Percentiles rank a stretch among this genome's conserved stretches.
phyloP scores from a whole-genome alignment of 2,797 vertebrate species.

The Spondyliosoma cantharus region DNA sequence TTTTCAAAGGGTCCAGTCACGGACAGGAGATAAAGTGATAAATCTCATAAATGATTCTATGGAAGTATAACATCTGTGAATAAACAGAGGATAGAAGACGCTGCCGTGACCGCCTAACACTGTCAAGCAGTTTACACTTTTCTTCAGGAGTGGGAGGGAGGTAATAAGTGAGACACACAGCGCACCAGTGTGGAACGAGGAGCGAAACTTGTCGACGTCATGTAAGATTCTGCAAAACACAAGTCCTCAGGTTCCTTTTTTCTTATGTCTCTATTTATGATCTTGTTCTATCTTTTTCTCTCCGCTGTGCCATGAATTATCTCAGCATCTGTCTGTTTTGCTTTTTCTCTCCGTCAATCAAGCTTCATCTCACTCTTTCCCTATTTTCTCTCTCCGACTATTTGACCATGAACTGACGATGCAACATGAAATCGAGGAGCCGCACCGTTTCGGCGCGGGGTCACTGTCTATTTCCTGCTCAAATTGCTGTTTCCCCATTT shows the following conservation, averaged over 20 bases:
- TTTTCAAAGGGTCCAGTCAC: constrained; percentile 39
- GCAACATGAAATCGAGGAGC: neutral
- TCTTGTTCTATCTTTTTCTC: neutral
- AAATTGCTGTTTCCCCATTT: constrained; percentile 5
- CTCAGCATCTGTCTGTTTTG: constrained; percentile 10
- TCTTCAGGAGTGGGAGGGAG: constrained; percentile 7
- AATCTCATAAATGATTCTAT: constrained; percentile 19
- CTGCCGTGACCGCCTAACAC: constrained; percentile 2
- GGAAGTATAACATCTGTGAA: constrained; percentile 10
- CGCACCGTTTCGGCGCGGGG: too few species aligned
- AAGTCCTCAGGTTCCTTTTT: neutral
- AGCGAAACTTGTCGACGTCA: constrained; percentile 45
- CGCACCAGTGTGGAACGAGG: constrained; percentile 7
- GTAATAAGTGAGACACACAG: constrained; percentile 3
- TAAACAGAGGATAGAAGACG: neutral
- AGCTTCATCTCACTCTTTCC: neutral
- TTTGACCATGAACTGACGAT: constrained; percentile 31
- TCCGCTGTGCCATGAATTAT: neutral
- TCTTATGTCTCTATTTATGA: neutral
- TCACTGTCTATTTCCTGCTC: too few species aligned
- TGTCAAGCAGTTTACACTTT: constrained; percentile 14
- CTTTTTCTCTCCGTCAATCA: constrained; percentile 13
- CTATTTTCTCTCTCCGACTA: neutral
- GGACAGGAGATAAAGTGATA: constrained; percentile 30
- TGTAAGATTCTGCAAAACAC: constrained; percentile 38